These are phyloP conservation scores for Microcebus ravelobensis DNA, from an alignment of 2,113 vertebrate genomes.

Conservation along the genomic window DNA sequence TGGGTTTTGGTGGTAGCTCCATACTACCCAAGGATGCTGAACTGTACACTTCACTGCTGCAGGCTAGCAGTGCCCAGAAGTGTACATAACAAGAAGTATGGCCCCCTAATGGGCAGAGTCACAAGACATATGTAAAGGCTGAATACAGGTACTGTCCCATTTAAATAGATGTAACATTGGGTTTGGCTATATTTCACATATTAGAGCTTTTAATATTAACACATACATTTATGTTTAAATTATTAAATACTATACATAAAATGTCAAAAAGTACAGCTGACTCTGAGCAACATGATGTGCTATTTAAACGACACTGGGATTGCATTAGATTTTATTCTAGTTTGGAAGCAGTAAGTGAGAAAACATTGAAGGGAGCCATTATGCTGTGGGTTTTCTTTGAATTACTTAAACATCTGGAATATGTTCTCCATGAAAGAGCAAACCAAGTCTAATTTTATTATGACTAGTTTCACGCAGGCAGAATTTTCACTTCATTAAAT, in stretches of 20 bases:
- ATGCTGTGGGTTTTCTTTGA: constrained; percentile 59
- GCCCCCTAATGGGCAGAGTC: not conserved
- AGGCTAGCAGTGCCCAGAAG: not conserved
- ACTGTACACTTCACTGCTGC: not conserved
- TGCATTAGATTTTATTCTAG: constrained; percentile 53
- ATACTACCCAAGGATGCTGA: not conserved
- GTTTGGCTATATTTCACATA: constrained; percentile 10
- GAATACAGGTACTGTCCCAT: not conserved
- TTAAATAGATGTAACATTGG: not conserved
- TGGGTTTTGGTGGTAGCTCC: not conserved
- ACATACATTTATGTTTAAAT: constrained; percentile 27
- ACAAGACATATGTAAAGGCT: not conserved
- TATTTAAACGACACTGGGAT: constrained; percentile 38
- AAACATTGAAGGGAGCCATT: constrained; percentile 49
- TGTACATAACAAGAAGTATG: not conserved
- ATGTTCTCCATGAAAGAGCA: constrained; percentile 58
- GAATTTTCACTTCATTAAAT: constrained; percentile 78
- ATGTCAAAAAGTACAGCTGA: not conserved
- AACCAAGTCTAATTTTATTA: constrained; percentile 74
- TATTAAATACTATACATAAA: constrained; percentile 14
- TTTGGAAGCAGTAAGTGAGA: constrained; percentile 43
- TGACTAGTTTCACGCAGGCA: constrained; percentile 64
- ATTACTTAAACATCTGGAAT: constrained; percentile 72
- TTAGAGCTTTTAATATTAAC: not conserved
- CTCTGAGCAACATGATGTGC: not conserved